Evolutionary conservation across 2,797 vertebrate species (phyloP), one percentile per base, ranked within the genome.

Genomic region (Chrysocyon brachyurus): DNA sequence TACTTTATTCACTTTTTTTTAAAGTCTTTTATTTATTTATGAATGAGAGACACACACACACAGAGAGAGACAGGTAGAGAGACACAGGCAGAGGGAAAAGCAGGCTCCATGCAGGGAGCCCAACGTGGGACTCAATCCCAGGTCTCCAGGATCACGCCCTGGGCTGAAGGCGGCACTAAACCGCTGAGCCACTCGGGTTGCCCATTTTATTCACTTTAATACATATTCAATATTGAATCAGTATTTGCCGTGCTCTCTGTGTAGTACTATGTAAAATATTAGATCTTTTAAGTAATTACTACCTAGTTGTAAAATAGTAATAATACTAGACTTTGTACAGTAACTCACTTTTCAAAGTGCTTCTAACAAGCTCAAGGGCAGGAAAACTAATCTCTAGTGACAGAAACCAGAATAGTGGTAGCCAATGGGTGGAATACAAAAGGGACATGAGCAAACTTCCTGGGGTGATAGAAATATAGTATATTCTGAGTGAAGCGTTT

Each of bases 311-410:
- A 77, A 86, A 86, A 79, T 16, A 81, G 31, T 52, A 83, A 49
- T 49, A 87, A 89, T 72, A 46, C 21, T 46, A n/a, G 21, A 73
- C 66, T 90, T 94, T 90, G 5, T 72, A 73, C 9, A 63, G 26
- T 40, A 28, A 72, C 22, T 77, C 70, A 57, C 70, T 84, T 92
- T 88, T 84, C 46, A 84, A 96, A 91, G 49, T 61, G 66, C 21
- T 83, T 82, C 52, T 61, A 19, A 46, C 19, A 63, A 72, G 5
- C 79, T 82, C 57, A 75, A 66, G n/a, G 21, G 64, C 12, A 94
- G 21, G 21, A 77, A 70, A 91, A 66, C 31, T 63, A 59, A 91
- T 75, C 31, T 82, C 12, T 77, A 21, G 10, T 83, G 31, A 68
- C 17, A 83, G 66, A 96, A 93, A 63, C 88, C 46, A 79, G 24